Evolutionary conservation across 2,888 invertebrate genomes (phyloP).

Genomic region (Metalampra italica): DNA sequence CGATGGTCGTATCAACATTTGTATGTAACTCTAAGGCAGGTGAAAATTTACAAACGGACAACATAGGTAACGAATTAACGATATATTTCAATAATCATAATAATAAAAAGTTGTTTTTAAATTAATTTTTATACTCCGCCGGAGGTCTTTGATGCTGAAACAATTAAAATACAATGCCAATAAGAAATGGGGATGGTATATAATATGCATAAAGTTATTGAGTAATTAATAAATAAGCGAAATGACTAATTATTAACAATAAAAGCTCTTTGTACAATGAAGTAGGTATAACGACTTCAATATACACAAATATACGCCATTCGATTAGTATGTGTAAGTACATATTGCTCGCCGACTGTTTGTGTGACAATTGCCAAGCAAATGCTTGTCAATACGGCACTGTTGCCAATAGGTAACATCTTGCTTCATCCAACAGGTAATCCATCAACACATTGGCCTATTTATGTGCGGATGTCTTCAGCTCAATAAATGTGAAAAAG

Average conservation of each 20-base stretch:
- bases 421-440: conserved; percentile 25
- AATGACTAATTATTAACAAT: background rate
- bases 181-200: conserved; percentile 9
- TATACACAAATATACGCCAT: background rate
- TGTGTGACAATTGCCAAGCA: conserved; percentile 32
- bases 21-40: no score
- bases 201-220: background rate
- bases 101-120: conserved; percentile 23
- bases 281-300: background rate
- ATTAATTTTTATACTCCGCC: conserved; percentile 50
- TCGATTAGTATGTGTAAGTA: conserved; percentile 15
- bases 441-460: conserved; percentile 28
- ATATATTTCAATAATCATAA: background rate
- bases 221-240: conserved; percentile 14
- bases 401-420: conserved; percentile 39
- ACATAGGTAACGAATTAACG: no score
- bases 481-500: no score
- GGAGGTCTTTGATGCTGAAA: conserved; percentile 67
- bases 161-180: conserved; percentile 60
- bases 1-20: background rate
- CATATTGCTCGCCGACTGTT: background rate
- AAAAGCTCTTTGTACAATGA: background rate
- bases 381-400: conserved; percentile 27
- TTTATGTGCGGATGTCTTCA: conserved; percentile 13
- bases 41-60: background rate